A percentile compares a stretch with the other conserved stretches of the same genome.
These are phyloP conservation scores for Macropus fuliginosus DNA, from an alignment of 2,797 vertebrate genomes.

Conservation along the genomic window DNA sequence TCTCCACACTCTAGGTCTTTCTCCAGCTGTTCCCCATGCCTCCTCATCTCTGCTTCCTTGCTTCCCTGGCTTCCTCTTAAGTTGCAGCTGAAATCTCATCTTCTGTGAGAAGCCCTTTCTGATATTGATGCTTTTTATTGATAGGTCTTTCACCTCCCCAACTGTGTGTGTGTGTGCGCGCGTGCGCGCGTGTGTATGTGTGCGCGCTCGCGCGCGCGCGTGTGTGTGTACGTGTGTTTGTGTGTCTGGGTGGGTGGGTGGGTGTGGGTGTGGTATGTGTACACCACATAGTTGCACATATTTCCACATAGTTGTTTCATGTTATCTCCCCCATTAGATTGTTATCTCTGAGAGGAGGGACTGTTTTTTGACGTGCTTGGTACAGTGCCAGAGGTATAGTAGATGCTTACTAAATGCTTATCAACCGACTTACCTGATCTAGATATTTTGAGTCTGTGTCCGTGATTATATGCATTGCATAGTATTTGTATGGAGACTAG, in stretches of 20 bases:
- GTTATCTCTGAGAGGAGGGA: no score
- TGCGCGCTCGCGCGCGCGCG: no score
- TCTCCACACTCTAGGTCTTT: neutral
- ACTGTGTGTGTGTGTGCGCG: no score
- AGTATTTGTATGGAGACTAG: neutral
- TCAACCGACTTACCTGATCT: neutral
- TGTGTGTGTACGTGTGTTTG: no score
- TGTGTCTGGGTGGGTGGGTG: no score
- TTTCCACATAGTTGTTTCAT: no score
- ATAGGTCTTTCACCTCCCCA: neutral
- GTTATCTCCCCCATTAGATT: no score
- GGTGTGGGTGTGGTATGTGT: no score
- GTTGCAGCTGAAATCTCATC: neutral
- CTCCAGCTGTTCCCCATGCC: no score
- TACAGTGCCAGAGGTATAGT: neutral
- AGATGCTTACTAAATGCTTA: neutral
- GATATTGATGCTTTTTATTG: neutral
- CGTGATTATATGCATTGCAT: neutral
- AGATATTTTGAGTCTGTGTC: neutral
- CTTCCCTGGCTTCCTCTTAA: neutral
- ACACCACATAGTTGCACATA: no score
- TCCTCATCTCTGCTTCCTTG: neutral
- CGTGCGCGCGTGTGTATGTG: no score
- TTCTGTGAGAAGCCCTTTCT: neutral
- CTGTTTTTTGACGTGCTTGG: no score